A percentile compares a stretch with the other conserved stretches of the same genome.
These are phyloP conservation scores for Mythimna vitellina DNA, from an alignment of 2,888 invertebrate genomes.

Conservation along the genomic window DNA sequence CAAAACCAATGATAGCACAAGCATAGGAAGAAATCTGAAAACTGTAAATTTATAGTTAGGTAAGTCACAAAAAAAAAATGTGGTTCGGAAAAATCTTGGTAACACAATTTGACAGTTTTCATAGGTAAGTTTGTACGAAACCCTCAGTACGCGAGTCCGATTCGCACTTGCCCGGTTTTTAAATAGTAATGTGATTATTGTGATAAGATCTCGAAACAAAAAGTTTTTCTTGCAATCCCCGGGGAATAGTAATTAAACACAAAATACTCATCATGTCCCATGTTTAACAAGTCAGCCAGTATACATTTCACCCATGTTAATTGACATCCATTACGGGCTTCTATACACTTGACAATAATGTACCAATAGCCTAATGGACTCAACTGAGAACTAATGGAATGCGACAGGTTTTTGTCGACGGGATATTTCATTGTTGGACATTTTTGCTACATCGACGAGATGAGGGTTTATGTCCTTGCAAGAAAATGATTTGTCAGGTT, in stretches of 20 bases:
- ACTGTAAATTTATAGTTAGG: too few relatives aligned
- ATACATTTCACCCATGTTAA: conserved; percentile 27
- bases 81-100: too few relatives aligned
- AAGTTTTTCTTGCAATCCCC: too few relatives aligned
- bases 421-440: conserved; percentile 16
- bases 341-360: conserved; percentile 21
- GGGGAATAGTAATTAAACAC: not conserved
- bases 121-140: too few relatives aligned
- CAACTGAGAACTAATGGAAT: conserved; percentile 34
- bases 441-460: conserved; percentile 9
- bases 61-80: too few relatives aligned
- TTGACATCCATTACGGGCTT: conserved; percentile 36
- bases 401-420: conserved; percentile 14
- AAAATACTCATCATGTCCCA: not conserved
- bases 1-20: too few relatives aligned
- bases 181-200: not conserved
- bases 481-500: conserved; percentile 17
- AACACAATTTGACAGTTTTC: too few relatives aligned
- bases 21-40: too few relatives aligned
- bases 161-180: too few relatives aligned
- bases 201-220: not conserved
- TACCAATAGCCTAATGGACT: conserved; percentile 51
- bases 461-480: not conserved
- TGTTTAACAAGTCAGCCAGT: not conserved
- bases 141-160: too few relatives aligned